Conservation (phyloP, 2,888 invertebrate genomes). For the Hemaris fuciformis region DNA sequence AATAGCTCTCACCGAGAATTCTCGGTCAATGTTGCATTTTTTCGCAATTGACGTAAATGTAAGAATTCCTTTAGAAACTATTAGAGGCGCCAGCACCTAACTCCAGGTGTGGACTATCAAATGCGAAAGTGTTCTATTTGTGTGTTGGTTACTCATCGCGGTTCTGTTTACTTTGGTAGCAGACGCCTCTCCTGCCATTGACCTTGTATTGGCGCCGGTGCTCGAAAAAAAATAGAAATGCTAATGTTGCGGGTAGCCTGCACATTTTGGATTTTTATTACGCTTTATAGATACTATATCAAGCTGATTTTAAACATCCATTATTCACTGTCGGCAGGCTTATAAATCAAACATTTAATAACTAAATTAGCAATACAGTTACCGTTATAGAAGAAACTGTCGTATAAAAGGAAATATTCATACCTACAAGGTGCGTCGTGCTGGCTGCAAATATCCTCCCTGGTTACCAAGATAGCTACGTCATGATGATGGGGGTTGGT, state of each 20-base stretch:
- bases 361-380: not conserved
- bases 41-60: constrained; percentile 16
- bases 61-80: constrained; percentile 24
- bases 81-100: constrained; percentile 41
- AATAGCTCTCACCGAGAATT: not conserved
- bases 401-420: constrained; percentile 30
- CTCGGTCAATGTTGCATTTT: not conserved
- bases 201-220: constrained; percentile 62
- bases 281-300: constrained; percentile 6
- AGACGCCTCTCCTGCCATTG: constrained; percentile 73
- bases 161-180: constrained; percentile 68
- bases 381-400: not conserved
- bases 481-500: constrained; percentile 94
- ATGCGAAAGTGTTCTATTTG: constrained; percentile 72
- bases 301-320: not conserved
- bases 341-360: not conserved
- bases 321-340: not conserved
- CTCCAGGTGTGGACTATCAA: constrained; percentile 57
- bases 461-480: constrained; percentile 92
- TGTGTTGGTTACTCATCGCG: constrained; percentile 64
- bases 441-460: constrained; percentile 87
- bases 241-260: constrained; percentile 45
- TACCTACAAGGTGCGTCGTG: constrained; percentile 80
- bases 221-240: constrained; percentile 50
- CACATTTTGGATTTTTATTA: constrained; percentile 24